phyloP scores from a whole-genome alignment of 2,888 invertebrate genomes.

The Chouioia cunea region DNA sequence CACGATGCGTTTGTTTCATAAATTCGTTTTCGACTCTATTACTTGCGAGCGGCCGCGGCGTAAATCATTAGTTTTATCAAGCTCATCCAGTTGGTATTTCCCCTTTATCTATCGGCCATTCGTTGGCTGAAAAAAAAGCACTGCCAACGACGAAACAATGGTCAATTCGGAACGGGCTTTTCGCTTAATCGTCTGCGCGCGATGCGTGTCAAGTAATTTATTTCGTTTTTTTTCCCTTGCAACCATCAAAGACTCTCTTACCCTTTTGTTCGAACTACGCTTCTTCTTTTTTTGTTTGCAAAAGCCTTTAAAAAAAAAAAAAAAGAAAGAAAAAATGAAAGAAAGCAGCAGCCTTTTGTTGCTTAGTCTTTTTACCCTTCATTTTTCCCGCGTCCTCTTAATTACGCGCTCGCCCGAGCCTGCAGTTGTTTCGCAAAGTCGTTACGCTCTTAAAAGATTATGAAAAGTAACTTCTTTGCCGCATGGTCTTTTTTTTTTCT shows the following conservation, averaged over 20 bases:
- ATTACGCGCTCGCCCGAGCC: constrained; percentile 29
- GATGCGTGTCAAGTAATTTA: constrained; percentile 46
- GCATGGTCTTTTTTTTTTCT: background rate
- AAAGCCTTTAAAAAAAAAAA: no score
- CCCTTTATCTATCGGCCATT: constrained; percentile 64
- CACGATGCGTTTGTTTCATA: constrained; percentile 27
- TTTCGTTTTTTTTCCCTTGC: constrained; percentile 35
- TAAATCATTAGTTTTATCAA: constrained; percentile 67
- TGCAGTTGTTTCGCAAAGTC: constrained; percentile 41
- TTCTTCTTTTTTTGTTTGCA: background rate
- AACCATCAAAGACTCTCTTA: constrained; percentile 36
- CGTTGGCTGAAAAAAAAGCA: constrained; percentile 48
- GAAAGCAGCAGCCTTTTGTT: constrained; percentile 4
- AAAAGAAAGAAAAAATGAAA: no score
- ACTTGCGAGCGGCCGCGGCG: constrained; percentile 52
- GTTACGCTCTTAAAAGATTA: constrained; percentile 47
- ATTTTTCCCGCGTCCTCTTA: constrained; percentile 6
- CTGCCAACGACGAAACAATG: constrained; percentile 55
- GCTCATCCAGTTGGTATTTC: constrained; percentile 64
- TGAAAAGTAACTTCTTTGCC: constrained; percentile 40
- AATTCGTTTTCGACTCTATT: constrained; percentile 55
- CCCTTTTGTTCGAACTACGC: background rate
- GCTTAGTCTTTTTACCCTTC: background rate
- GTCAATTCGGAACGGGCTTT: constrained; percentile 50
- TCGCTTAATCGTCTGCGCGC: constrained; percentile 49